A percentile compares a stretch with the other conserved stretches of the same genome.
These are phyloP conservation scores for Trissonchulus sp. DNA, from an alignment of 2,888 invertebrate species.

Conservation along the genomic window DNA sequence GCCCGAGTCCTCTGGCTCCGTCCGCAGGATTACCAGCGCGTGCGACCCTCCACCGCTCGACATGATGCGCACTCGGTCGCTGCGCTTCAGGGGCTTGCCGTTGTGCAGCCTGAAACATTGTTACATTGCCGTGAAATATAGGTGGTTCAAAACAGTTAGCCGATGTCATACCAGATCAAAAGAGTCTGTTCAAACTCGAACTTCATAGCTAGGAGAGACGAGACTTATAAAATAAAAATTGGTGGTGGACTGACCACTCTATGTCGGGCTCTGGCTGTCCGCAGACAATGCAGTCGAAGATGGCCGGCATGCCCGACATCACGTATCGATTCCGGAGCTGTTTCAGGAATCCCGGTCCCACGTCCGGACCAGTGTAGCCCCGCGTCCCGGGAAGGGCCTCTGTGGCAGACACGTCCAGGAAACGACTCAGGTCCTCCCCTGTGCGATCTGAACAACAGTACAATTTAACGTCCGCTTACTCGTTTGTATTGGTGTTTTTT, in stretches of 20 bases:
- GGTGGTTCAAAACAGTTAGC: too few species aligned
- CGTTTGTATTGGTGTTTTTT: too few species aligned
- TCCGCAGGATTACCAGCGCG: constrained; percentile 48
- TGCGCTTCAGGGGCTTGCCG: constrained; percentile 54
- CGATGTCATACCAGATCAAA: too few species aligned
- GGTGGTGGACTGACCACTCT: constrained; percentile 37
- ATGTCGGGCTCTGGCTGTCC: constrained; percentile 48
- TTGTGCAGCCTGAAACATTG: constrained; percentile 50
- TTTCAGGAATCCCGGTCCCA: constrained; percentile 49
- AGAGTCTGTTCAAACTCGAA: background rate
- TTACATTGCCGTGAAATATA: too few species aligned
- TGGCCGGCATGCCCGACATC: constrained; percentile 50
- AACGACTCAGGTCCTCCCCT: too few species aligned
- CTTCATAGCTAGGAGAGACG: background rate
- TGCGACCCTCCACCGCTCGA: constrained; percentile 47
- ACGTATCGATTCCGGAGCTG: constrained; percentile 51
- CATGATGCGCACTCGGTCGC: constrained; percentile 55
- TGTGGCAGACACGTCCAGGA: too few species aligned
- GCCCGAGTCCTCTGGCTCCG: constrained; percentile 48
- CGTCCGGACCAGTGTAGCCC: background rate
- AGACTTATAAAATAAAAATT: background rate
- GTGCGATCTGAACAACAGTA: too few species aligned
- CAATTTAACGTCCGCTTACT: too few species aligned
- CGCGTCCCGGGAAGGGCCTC: too few species aligned
- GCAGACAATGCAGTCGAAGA: constrained; percentile 51